Evolutionary conservation across 2,888 invertebrate genomes (phyloP).

Genomic region (Folsomia candida): DNA sequence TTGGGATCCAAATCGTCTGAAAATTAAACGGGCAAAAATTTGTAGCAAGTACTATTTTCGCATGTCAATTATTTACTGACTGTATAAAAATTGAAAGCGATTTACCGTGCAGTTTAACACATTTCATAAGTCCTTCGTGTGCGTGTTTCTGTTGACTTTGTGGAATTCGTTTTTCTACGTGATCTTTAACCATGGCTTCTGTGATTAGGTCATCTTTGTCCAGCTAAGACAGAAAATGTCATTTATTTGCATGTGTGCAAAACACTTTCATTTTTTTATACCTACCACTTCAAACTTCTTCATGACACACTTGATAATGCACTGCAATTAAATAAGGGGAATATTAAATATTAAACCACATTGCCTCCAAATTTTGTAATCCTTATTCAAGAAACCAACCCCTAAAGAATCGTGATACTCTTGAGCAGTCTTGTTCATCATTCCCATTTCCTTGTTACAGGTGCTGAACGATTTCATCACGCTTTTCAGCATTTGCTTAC

Average conservation of each 20-base stretch:
- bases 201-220: slow-evolving; percentile 28
- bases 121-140: slow-evolving; percentile 27
- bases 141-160: slow-evolving; percentile 15
- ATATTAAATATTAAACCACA: neutral
- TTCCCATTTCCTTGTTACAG: slow-evolving; percentile 33
- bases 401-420: slow-evolving; percentile 39
- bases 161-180: slow-evolving; percentile 30
- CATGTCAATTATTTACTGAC: slow-evolving; percentile 17
- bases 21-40: neutral
- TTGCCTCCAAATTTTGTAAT: neutral
- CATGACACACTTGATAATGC: slow-evolving; percentile 47
- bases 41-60: neutral
- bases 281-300: slow-evolving; percentile 39
- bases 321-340: slow-evolving; percentile 30
- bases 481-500: slow-evolving; percentile 21
- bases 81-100: too few relatives aligned
- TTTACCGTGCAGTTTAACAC: slow-evolving; percentile 24
- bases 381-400: slow-evolving; percentile 12
- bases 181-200: slow-evolving; percentile 21
- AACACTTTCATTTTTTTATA: neutral
- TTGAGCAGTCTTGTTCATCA: slow-evolving; percentile 30
- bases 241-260: too few relatives aligned
- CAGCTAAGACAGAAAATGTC: slow-evolving; percentile 23
- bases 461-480: slow-evolving; percentile 30
- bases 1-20: slow-evolving; percentile 28